Evolutionary conservation across 2,113 vertebrate genomes (phyloP).

Genomic region (Pangasianodon gigas): DNA sequence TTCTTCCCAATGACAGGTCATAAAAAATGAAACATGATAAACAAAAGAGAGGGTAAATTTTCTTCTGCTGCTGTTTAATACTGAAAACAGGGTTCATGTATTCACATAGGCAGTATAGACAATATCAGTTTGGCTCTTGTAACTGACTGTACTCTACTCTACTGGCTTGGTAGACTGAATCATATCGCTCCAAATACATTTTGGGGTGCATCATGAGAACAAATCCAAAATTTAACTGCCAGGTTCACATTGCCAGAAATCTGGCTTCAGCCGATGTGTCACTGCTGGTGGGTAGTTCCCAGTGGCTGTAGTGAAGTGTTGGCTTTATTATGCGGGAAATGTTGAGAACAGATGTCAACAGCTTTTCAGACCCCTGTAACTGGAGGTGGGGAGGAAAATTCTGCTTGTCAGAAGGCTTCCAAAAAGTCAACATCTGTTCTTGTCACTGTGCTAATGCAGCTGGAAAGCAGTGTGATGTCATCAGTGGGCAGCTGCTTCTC

Average conservation of each 20-base stretch:
- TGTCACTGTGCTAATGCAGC: conserved; percentile 57
- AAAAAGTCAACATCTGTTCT: conserved; percentile 60
- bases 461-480: conserved; percentile 61
- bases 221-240: conserved; percentile 27
- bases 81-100: conserved; percentile 32
- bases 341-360: conserved; percentile 62
- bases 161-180: conserved; percentile 14
- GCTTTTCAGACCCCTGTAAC: conserved; percentile 43
- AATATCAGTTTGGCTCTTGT: conserved; percentile 19
- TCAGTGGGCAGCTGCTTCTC: conserved; percentile 56
- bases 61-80: conserved; percentile 7
- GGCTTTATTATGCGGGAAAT: conserved; percentile 52
- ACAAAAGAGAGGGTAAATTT: not conserved
- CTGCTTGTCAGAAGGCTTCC: conserved; percentile 37
- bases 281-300: conserved; percentile 44
- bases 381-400: conserved; percentile 47
- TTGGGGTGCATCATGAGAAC: conserved; percentile 47
- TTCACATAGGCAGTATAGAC: not conserved
- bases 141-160: not conserved
- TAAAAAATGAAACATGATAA: not conserved
- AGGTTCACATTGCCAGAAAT: conserved; percentile 19
- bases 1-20: not conserved
- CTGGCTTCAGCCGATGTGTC: conserved; percentile 22
- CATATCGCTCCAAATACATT: conserved; percentile 28
- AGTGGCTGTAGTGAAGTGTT: conserved; percentile 45